Evolutionary conservation across 2,888 invertebrate species (phyloP), one percentile per base, ranked within the genome.

Genomic region (Temnothorax ravouxi): DNA sequence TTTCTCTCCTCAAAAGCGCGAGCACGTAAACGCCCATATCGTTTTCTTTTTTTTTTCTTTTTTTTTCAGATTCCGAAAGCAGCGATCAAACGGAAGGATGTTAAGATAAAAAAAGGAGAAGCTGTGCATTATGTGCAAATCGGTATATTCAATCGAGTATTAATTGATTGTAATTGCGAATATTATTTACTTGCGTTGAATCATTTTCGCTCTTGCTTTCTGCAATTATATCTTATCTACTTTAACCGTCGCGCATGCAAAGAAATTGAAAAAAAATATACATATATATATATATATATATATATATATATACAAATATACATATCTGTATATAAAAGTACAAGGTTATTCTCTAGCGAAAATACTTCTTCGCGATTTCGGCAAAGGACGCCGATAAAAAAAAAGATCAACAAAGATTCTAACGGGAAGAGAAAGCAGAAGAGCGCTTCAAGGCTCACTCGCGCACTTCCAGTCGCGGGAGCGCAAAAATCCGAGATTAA

Each of bases 1-100:
- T 77, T 64, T 77, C 76, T 77, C 76, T 77, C 77, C 52, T 61
- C 50, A 61, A 52, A 76, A 44, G 81, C 47, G 25, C 15, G 50
- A 47, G 3, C 61, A 62, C 64, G 41, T 41, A 64, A 41, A 64
- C 29, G 0, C 15, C 18, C 13, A 21, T 38, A 34, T 52, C 15
- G 64, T n/a, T 38, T 34, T 34, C 6, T 6, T 34, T 34, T 5
- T 0, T 0, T 1, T 5, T 21, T 0, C 0, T 5, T 21, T 52
- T 15, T 5, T 21, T 52, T 15, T 9, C 21, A 79, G 34, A 38
- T 47, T 34, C n/a, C 11, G 67, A 79, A 66, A 52, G 38, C 1
- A 52, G 21, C 3, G 29, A 29, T 29, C 0, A 29, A 29, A 29
- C 29, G 41, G n/a, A 21, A 21, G 44, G 52, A 29, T 1, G 44